Base-by-base conservation (phyloP, 1,140 invertebrate genomes). In the Atta cephalotes region DNA sequence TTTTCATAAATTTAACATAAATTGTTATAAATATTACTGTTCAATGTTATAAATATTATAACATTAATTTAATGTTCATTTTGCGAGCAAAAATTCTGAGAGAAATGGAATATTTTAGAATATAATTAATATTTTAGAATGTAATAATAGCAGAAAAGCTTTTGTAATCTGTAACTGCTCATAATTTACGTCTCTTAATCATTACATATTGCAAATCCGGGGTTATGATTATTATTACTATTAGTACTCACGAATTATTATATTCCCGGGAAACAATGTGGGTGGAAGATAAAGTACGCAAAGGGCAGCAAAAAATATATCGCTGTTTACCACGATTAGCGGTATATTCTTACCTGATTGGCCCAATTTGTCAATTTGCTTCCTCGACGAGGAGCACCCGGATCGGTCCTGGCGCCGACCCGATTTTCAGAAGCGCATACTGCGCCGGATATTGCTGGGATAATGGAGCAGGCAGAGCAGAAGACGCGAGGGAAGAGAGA, bases 331-430 rank as follows among this genome's bases (percentile, higher is more conserved):
- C 56, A 35, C 28, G 56, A 84, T 84, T 84, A 56, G 70, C 45
- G 70, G 39, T 84, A 63, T 70, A 84, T 84, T 84, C 25, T 58
- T 84, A 84, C 80, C 80, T 84, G 80, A 84, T 84, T 84, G 80
- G 80, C 56, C 70, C 80, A 84, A 84, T 84, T 84, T 84, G 80
- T 84, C 80, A 84, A 84, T 84, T 84, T 84, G 7, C 70, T 84
- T 56, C 70, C 70, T 84, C 80, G 58, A 84, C 70, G 70, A 76
- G 70, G 58, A 70, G 39, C 39, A 39, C 39, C 25, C 56, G 70
- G 39, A 62, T 81, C 68, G 39, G 39, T 72, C 80, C 70, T 39
- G 80, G 80, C 70, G 70, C 70, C 80, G 70, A 84, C 80, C 70
- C 80, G 80, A 84, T 84, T 84, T 84, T 84, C 80, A 84, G 70